Percentiles rank a stretch among this genome's conserved stretches.
Conservation (phyloP, 1,140 invertebrate species). For the Ceratina japonica region DNA sequence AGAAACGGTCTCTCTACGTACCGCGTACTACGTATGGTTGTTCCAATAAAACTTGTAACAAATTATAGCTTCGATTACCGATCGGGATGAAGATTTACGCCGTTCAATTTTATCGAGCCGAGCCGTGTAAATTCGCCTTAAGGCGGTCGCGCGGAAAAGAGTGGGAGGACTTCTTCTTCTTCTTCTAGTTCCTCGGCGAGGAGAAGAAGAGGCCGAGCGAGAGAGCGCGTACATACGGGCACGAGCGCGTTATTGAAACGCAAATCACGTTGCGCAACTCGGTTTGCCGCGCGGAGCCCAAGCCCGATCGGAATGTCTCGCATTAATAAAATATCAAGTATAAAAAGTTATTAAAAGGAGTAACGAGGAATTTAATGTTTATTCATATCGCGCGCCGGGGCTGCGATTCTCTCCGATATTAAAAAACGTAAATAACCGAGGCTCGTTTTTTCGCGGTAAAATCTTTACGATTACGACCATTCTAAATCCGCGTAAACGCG, state of each 20-base stretch:
- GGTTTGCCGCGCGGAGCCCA: slow-evolving; percentile 58
- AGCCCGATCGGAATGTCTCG: slow-evolving; percentile 70
- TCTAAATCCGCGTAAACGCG: slow-evolving; percentile 38
- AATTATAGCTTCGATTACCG: no score
- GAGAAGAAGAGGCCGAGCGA: slow-evolving; percentile 48
- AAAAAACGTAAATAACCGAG: slow-evolving; percentile 66
- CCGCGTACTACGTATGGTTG: no score
- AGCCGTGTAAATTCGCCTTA: no score
- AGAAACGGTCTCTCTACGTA: no score
- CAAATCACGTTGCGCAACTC: slow-evolving; percentile 77
- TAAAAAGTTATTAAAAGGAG: slow-evolving; percentile 77
- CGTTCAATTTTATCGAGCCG: no score
- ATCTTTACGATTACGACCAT: slow-evolving; percentile 66
- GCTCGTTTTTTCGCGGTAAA: slow-evolving; percentile 2
- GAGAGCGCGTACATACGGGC: slow-evolving; percentile 55
- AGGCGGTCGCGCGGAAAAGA: neutral
- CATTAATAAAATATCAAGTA: slow-evolving; percentile 77
- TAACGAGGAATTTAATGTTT: slow-evolving; percentile 75
- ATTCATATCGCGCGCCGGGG: slow-evolving; percentile 65
- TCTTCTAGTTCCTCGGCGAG: neutral
- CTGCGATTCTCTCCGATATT: slow-evolving; percentile 60
- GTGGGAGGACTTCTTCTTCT: neutral
- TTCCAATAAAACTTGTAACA: no score
- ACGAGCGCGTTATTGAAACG: slow-evolving; percentile 75
- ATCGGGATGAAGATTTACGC: no score